A percentile compares a stretch with the other conserved stretches of the same genome.
These are phyloP conservation scores for Gavia stellata DNA, from an alignment of 2,113 vertebrate species.

Conservation along the genomic window DNA sequence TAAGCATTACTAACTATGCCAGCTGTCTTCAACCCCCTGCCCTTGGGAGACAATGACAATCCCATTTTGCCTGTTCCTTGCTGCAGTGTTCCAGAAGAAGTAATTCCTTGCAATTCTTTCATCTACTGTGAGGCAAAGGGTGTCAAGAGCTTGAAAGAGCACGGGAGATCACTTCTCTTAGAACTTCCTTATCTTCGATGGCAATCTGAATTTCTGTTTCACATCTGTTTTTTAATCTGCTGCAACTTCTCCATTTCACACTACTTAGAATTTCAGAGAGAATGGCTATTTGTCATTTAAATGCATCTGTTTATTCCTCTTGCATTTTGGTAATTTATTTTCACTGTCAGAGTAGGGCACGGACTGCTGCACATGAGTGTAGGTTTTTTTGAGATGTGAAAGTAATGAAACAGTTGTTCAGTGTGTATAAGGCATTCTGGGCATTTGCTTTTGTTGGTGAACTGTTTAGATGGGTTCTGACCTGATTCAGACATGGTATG, in stretches of 20 bases:
- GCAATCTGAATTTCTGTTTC: background rate
- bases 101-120: background rate
- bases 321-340: background rate
- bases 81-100: background rate
- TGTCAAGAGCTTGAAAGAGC: background rate
- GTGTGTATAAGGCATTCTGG: background rate
- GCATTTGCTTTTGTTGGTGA: background rate
- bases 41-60: background rate
- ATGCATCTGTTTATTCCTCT: background rate
- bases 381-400: background rate
- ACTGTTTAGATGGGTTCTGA: background rate
- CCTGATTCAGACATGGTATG: background rate
- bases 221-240: constrained; percentile 25
- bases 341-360: background rate
- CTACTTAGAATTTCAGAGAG: background rate
- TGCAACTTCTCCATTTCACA: constrained; percentile 26
- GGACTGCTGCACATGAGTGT: background rate
- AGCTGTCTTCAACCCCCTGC: background rate
- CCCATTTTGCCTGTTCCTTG: background rate
- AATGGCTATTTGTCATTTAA: constrained; percentile 1
- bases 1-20: background rate
- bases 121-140: background rate
- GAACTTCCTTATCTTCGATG: background rate
- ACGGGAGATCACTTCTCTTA: background rate
- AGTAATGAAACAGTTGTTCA: background rate